Base-by-base conservation (phyloP, 2,113 vertebrate species). In the Mesocricetus auratus region DNA sequence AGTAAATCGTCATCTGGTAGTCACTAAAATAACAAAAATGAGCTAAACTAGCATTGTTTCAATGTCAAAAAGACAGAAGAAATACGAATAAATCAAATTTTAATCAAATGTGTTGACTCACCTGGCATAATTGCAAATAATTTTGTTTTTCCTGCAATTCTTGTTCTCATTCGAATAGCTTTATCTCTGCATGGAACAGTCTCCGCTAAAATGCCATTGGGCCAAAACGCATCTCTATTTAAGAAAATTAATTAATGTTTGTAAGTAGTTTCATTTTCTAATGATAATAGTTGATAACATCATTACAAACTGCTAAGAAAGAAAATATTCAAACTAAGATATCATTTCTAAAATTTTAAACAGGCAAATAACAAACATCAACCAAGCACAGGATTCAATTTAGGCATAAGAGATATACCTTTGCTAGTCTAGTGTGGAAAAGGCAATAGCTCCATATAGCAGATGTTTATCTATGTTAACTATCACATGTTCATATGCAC, bases 91-190 rank as follows among this genome's bases (percentile, higher is more conserved):
- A 75, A 62, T 82, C 21, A 50, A n/a, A 33, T 75, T 89, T 96
- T 86, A 50, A 96, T 19, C 33, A 94, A 91, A 89, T 7, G 90
- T 89, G 81, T 31, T 96, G 22, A 96, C 97, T 98, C 24, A 99
- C 99, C 99, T 99, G 99, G 99, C 99, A 99, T 99, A 97, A 99
- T 98, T 50, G 99, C 99, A 96, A 99, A 98, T 94, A 99, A 98
- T 96, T 99, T 99, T 53, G 99, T 99, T 97, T 99, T 99, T 93
- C 99, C 99, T 89, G 99, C 99, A 64, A 99, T 99, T 98, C 99
- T 98, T 73, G 99, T 99, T 98, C 99, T 99, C 99, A 99, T 99
- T 98, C 99, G 99, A 95, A 99, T 99, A 98, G 98, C 99, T 98
- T 99, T 99, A 98, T 99, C 99, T 98, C 99, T 98, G 83, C 98